Base-by-base conservation (phyloP, 2,113 vertebrate species). In the Phyllostomus discolor region DNA sequence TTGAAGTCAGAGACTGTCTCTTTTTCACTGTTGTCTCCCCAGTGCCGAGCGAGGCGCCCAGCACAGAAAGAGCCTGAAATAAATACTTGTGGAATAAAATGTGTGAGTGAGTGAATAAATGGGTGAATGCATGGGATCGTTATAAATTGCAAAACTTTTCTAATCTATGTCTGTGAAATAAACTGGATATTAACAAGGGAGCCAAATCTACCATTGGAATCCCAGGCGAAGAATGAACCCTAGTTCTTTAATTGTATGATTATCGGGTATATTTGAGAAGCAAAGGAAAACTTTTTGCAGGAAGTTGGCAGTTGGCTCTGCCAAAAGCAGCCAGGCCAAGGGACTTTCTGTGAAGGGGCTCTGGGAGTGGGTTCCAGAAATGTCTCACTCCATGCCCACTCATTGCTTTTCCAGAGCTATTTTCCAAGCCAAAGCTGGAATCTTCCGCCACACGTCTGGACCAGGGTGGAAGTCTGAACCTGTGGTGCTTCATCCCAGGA, bases 391-490 rank as follows among this genome's bases (percentile, higher is more conserved):
- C 43, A 43, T 87, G 70, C 38, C 79, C 28, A 17, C n/a, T 66
- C 16, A 14, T 28, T 95, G 75, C 31, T 87, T 38, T 95, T 94
- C 69, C 96, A 98, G 97, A 98, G 54, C 91, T 98, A 2, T 98
- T 98, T 95, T 84, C 97, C 83, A 97, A 95, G 62, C 97, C 97
- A 0, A 89, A 88, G 89, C 91, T 98, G 91, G 82, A 96, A 35
- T 50, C 62, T 73, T 88, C 91, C 1, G 20, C 94, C 75, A 33
- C 8, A 10, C 52, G 1, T 16, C 93, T 98, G 80, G 97, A 98
- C 62, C 86, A 97, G 43, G 97, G 96, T 0, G 59, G 78, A 14
- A 41, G 0, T 7, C 35, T 98, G 76, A 9, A 38, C 70, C 43
- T 98, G 41, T 81, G 35, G 24, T 98, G 97, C 89, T 91, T 59